phyloP scores from a whole-genome alignment of 2,888 invertebrate species.

The Mythimna lalbum region DNA sequence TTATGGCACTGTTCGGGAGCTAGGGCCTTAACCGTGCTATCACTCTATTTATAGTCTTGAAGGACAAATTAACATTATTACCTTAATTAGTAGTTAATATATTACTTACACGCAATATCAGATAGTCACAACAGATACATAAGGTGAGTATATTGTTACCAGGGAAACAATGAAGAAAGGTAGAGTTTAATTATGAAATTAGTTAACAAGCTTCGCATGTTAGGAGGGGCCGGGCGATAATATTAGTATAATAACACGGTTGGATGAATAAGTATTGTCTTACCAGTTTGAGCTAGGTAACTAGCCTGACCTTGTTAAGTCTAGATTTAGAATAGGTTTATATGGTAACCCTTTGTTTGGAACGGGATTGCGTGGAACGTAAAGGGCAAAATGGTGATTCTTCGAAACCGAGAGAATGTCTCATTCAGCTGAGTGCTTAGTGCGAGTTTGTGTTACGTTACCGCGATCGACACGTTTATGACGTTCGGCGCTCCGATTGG shows the following conservation, averaged over 20 bases:
- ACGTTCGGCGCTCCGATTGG: no score
- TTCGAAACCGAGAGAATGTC: neutral
- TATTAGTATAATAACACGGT: conserved; percentile 20
- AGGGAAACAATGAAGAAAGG: conserved; percentile 21
- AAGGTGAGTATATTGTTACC: conserved; percentile 19
- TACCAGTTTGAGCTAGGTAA: neutral
- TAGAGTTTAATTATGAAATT: conserved; percentile 35
- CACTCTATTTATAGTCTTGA: neutral
- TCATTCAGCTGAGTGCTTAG: no score
- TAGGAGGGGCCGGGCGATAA: neutral
- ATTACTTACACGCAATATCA: conserved; percentile 13
- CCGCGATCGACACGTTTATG: no score
- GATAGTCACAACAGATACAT: neutral
- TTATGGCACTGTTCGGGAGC: no score
- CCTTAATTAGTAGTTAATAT: neutral
- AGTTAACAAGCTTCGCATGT: conserved; percentile 15
- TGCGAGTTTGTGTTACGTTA: no score
- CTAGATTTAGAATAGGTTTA: neutral
- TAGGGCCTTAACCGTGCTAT: no score
- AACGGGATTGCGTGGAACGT: no score
- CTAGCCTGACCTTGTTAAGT: neutral
- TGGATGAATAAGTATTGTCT: conserved; percentile 13
- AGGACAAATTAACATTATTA: neutral
- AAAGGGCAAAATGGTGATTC: neutral
- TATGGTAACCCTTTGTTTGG: neutral